phyloP scores from a whole-genome alignment of 2,113 vertebrate genomes.

The Cinclus cinclus region DNA sequence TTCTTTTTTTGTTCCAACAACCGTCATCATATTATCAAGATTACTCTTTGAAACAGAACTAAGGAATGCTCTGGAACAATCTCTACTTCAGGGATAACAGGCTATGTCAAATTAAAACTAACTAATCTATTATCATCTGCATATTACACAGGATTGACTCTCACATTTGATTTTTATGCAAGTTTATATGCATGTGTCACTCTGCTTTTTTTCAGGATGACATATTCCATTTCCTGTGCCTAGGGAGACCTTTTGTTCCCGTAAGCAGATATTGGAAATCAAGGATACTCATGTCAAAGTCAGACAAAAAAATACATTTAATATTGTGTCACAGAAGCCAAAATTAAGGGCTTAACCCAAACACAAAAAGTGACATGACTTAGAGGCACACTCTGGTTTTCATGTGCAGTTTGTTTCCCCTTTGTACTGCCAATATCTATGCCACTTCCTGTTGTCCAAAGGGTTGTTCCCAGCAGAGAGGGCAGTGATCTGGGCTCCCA shows the following conservation, averaged over 20 bases:
- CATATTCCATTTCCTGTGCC: background rate
- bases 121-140: background rate
- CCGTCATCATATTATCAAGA: rapidly evolving
- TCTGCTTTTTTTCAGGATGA: background rate
- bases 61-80: background rate
- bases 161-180: background rate
- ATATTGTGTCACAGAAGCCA: background rate
- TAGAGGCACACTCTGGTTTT: background rate
- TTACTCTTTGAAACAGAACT: background rate
- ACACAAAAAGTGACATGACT: background rate
- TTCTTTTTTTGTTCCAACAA: background rate
- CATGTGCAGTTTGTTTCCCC: background rate
- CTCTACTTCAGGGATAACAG: background rate
- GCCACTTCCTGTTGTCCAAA: background rate
- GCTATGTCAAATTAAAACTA: background rate
- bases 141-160: background rate
- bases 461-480: background rate
- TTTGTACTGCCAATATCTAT: background rate
- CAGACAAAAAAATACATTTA: background rate
- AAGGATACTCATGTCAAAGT: background rate
- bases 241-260: background rate
- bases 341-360: background rate
- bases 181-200: background rate
- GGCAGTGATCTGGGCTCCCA: background rate
- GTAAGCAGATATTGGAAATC: background rate